Base-by-base conservation (phyloP, 2,888 invertebrate genomes). In the Isotomurus palustris region DNA sequence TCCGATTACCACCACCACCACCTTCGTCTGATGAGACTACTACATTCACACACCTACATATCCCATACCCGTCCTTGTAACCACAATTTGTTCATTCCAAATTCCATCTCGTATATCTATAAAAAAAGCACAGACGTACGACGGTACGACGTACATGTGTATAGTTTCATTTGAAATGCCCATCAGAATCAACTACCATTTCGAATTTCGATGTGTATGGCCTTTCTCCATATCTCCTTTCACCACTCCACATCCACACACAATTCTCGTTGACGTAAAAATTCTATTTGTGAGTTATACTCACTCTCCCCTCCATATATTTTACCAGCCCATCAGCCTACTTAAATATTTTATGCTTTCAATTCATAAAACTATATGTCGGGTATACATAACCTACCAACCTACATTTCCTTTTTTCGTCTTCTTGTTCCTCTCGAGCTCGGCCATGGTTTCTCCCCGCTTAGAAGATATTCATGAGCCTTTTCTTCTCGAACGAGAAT, bases 331-430 rank as follows among this genome's bases (percentile, higher is more conserved):
- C 38, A n/a, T 19, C 5, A 38, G 17, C 4, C 4, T 8, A 38
- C 43, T 43, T 49, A 49, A 49, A 49, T 49, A 49, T 49, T 49
- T 49, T 49, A 49, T 49, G 19, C 49, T 32, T 32, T 14, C 40
- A 43, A 43, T 43, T 24, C 43, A 24, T 43, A 43, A 43, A 43
- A 43, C 22, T 43, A 24, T 22, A 6, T n/a, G n/a, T n/a, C n/a
- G n/a, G n/a, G n/a, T n/a, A n/a, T n/a, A n/a, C n/a, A n/a, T 43
- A 24, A 24, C 43, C 43, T 24, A 43, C 22, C 43, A 43, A 43
- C 43, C 43, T 19, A 43, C 43, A 43, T 43, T 43, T 43, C 22
- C 19, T 22, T 43, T 43, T 24, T 43, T 43, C 43, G 21, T 43
- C 43, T 43, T 43, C 43, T 22, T 43, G 8, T 32, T 32, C 14